A percentile compares a stretch with the other conserved stretches of the same genome.
phyloP scores from a whole-genome alignment of 1,140 invertebrate species.

The Pogonus chalceus region DNA sequence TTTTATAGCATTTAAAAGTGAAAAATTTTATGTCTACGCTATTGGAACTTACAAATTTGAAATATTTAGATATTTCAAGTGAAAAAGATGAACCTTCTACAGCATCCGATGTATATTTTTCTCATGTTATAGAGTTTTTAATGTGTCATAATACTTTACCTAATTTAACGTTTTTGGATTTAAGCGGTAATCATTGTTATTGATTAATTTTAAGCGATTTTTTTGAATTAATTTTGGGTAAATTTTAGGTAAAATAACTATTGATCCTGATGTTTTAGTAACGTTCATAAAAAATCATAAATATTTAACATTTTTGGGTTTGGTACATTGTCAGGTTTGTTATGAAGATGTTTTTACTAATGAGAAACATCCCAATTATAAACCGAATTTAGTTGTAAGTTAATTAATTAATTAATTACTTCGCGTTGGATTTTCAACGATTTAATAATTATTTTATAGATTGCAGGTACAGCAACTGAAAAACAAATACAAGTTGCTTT shows the following conservation, averaged over 20 bases:
- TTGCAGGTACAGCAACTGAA: slow-evolving; percentile 53
- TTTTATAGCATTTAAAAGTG: slow-evolving; percentile 8
- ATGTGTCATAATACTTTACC: slow-evolving; percentile 46
- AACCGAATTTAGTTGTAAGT: slow-evolving; percentile 38
- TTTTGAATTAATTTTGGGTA: neutral
- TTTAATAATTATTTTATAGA: slow-evolving; percentile 35
- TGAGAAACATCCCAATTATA: slow-evolving; percentile 37
- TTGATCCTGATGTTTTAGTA: slow-evolving; percentile 41
- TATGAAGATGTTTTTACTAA: slow-evolving; percentile 46
- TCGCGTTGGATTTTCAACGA: neutral
- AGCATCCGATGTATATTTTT: slow-evolving; percentile 14
- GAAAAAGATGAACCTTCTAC: slow-evolving; percentile 36
- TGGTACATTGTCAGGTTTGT: slow-evolving; percentile 51
- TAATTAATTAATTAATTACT: too few relatives aligned
- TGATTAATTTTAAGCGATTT: neutral
- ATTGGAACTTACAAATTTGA: slow-evolving; percentile 46
- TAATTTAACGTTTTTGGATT: slow-evolving; percentile 53
- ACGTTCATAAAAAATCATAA: slow-evolving; percentile 41
- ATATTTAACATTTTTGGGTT: slow-evolving; percentile 49
- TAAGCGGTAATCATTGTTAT: slow-evolving; percentile 45
- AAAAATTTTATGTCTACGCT: slow-evolving; percentile 45
- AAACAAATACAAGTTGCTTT: slow-evolving; percentile 51
- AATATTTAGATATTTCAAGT: slow-evolving; percentile 56
- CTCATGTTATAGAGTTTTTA: slow-evolving; percentile 37
- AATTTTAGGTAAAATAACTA: slow-evolving; percentile 42